Evolutionary conservation across 2,888 invertebrate genomes (phyloP).

Genomic region (Sepiola atlantica): DNA sequence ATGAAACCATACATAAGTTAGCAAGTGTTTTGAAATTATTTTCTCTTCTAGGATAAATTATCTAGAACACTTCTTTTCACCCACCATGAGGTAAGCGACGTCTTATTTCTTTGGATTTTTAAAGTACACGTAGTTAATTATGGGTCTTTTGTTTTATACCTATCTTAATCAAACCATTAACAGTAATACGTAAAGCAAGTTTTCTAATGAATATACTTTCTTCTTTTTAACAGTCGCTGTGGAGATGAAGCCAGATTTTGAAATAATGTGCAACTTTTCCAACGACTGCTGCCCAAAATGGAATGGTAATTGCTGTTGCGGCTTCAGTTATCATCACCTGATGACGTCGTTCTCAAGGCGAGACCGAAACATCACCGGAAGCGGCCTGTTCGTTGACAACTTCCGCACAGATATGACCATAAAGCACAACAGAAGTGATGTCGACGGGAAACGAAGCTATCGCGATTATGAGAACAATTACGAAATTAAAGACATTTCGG

Average conservation of each 20-base stretch:
- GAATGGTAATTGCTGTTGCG: conserved; percentile 40
- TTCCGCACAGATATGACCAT: not conserved
- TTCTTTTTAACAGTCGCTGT: not conserved
- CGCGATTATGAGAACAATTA: conserved; percentile 41
- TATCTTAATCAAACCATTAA: too few species aligned
- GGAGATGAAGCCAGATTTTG: not conserved
- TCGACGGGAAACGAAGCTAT: not conserved
- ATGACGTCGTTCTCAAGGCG: not conserved
- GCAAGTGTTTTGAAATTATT: too few species aligned
- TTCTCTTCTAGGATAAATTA: too few species aligned
- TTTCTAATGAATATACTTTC: not conserved
- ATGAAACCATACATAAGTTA: too few species aligned
- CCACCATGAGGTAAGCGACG: too few species aligned
- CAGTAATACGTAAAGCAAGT: too few species aligned
- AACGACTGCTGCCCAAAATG: conserved; percentile 37
- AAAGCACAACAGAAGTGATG: not conserved
- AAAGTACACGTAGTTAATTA: too few species aligned
- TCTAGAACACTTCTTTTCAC: too few species aligned
- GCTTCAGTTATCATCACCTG: conserved; percentile 16
- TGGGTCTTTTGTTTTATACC: too few species aligned
- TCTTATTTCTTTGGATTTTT: too few species aligned
- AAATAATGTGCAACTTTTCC: conserved; percentile 22
- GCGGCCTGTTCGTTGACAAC: not conserved
- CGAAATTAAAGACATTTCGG: conserved; percentile 43
- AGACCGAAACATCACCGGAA: not conserved